phyloP scores from a whole-genome alignment of 1,140 invertebrate species.

The Drosophila leontia region DNA sequence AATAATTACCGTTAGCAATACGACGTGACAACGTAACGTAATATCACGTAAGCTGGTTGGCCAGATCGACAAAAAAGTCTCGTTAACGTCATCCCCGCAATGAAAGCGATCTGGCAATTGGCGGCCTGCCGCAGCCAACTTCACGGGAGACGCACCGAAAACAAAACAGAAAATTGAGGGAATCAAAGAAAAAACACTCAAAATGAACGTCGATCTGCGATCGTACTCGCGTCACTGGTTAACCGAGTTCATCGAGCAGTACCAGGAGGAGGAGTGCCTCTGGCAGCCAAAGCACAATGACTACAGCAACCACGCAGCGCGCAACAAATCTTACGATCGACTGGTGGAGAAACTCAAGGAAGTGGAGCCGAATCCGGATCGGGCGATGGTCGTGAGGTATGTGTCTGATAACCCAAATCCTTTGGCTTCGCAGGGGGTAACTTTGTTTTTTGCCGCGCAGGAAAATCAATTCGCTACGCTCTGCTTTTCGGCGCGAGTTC shows the following conservation, averaged over 20 bases:
- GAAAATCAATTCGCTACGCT: constrained; percentile 80
- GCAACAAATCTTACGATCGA: constrained; percentile 79
- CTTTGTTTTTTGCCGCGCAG: constrained; percentile 7
- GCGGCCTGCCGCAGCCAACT: constrained; percentile 56
- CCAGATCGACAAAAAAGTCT: neutral
- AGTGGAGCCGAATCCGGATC: constrained; percentile 81
- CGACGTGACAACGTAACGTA: neutral
- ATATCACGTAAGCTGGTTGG: neutral
- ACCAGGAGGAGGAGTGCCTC: constrained; percentile 82
- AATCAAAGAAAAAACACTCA: constrained; percentile 34
- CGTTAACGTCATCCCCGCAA: neutral
- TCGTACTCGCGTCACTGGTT: constrained; percentile 82
- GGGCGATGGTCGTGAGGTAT: constrained; percentile 76
- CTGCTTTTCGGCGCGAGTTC: constrained; percentile 77
- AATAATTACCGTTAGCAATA: neutral
- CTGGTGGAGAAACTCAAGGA: constrained; percentile 81
- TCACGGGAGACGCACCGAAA: constrained; percentile 65
- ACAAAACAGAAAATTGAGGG: constrained; percentile 63
- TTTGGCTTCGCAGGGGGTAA: neutral
- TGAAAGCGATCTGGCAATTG: constrained; percentile 10
- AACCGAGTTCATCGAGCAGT: constrained; percentile 83
- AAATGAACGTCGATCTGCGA: constrained; percentile 72
- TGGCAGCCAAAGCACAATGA: constrained; percentile 84
- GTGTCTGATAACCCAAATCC: neutral
- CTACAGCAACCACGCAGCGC: constrained; percentile 79